These are phyloP conservation scores for Trachelus iudaicus DNA, from an alignment of 2,888 invertebrate genomes.

Conservation along the genomic window DNA sequence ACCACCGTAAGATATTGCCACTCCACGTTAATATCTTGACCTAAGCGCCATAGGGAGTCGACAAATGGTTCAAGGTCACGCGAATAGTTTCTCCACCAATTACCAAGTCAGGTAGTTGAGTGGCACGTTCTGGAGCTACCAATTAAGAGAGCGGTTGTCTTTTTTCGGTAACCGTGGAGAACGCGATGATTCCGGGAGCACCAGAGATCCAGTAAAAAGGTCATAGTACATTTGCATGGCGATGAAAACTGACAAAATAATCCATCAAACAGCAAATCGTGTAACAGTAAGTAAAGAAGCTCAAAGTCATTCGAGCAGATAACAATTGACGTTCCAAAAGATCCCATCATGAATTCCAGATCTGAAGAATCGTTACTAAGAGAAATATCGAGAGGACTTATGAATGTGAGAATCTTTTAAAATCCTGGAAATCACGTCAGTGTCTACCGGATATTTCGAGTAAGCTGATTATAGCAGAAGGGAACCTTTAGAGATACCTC, in stretches of 20 bases:
- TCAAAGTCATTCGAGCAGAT: background rate
- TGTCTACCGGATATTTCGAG: background rate
- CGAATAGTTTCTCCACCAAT: background rate
- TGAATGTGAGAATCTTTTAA: background rate
- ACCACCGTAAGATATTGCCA: background rate
- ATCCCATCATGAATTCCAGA: background rate
- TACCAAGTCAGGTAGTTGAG: background rate
- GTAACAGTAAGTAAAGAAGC: background rate
- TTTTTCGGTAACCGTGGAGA: background rate
- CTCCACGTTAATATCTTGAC: background rate
- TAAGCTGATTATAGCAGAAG: background rate
- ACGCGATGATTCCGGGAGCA: background rate
- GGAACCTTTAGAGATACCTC: background rate
- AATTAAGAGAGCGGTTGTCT: background rate
- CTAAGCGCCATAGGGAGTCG: background rate
- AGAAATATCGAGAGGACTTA: background rate
- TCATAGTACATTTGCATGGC: background rate
- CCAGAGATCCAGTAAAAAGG: background rate
- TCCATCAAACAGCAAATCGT: background rate
- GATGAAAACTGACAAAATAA: background rate
- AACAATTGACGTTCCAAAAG: background rate
- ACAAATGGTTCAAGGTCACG: background rate
- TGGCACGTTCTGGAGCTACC: background rate
- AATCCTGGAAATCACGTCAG: background rate
- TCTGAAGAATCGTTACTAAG: background rate